Evolutionary conservation across 2,113 vertebrate species (phyloP).

Genomic region (Lepidothrix coronata): DNA sequence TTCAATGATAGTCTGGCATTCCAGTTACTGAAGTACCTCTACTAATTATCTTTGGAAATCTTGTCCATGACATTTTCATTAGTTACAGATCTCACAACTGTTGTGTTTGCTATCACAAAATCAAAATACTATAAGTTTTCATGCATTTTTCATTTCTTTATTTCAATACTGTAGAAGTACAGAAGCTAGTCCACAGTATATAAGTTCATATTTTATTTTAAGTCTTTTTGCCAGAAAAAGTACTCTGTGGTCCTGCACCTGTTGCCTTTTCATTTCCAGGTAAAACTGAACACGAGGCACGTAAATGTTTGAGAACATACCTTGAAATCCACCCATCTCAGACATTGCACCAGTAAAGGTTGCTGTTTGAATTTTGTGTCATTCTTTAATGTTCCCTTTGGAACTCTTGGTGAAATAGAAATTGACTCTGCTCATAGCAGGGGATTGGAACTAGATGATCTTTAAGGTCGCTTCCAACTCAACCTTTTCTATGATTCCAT

Average conservation of each 20-base stretch:
- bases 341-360: neutral
- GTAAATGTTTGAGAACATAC: neutral
- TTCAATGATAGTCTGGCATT: neutral
- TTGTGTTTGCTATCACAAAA: neutral
- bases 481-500: neutral
- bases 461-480: neutral
- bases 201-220: neutral
- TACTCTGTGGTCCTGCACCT: neutral
- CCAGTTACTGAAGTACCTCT: neutral
- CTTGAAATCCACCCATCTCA: neutral
- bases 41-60: neutral
- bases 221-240: neutral
- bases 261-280: neutral
- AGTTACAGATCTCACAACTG: neutral
- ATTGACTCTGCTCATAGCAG: neutral
- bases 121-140: neutral
- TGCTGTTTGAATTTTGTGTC: neutral
- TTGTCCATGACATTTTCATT: neutral
- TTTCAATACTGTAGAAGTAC: neutral
- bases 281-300: neutral
- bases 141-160: neutral
- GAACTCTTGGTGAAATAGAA: neutral
- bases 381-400: neutral
- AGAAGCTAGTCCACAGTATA: neutral
- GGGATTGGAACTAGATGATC: neutral